Conservation (phyloP, 2,797 vertebrate species). For the Coilia nasus region DNA sequence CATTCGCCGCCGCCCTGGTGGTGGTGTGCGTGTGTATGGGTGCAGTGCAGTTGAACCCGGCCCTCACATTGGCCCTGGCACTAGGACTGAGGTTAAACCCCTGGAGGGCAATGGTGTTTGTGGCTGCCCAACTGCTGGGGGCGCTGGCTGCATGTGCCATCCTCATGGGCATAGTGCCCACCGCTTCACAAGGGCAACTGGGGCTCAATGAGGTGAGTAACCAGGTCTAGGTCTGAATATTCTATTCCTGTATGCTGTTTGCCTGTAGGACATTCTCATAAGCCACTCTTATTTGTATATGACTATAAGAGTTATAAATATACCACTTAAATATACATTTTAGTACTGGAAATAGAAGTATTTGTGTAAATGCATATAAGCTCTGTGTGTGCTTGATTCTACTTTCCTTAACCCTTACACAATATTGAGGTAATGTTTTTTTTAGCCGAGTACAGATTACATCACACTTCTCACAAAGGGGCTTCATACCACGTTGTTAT, state of each 20-base stretch:
- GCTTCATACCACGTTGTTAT: too few species aligned
- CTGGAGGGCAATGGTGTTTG: slow-evolving; percentile 44
- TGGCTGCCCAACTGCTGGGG: slow-evolving; percentile 50
- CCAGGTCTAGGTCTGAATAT: background rate
- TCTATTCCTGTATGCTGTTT: background rate
- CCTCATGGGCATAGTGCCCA: slow-evolving; percentile 39
- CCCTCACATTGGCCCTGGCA: slow-evolving; percentile 49
- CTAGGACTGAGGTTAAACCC: slow-evolving; percentile 43
- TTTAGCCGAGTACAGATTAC: too few species aligned
- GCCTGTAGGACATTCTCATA: background rate
- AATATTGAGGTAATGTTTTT: too few species aligned
- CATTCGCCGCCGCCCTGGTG: slow-evolving; percentile 43
- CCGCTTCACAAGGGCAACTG: slow-evolving; percentile 8
- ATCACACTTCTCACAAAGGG: too few species aligned
- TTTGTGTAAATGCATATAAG: too few species aligned
- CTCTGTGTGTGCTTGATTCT: too few species aligned
- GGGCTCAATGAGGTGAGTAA: slow-evolving; percentile 51
- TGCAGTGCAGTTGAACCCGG: slow-evolving; percentile 54
- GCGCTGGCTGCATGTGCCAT: slow-evolving; percentile 41
- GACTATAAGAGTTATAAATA: too few species aligned
- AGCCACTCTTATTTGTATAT: too few species aligned
- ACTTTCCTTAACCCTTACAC: too few species aligned
- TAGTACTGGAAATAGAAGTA: too few species aligned
- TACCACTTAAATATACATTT: too few species aligned
- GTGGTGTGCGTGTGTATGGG: slow-evolving; percentile 40